A percentile compares a stretch with the other conserved stretches of the same genome.
Conservation (phyloP, 2,888 invertebrate genomes). For the Mantis religiosa region DNA sequence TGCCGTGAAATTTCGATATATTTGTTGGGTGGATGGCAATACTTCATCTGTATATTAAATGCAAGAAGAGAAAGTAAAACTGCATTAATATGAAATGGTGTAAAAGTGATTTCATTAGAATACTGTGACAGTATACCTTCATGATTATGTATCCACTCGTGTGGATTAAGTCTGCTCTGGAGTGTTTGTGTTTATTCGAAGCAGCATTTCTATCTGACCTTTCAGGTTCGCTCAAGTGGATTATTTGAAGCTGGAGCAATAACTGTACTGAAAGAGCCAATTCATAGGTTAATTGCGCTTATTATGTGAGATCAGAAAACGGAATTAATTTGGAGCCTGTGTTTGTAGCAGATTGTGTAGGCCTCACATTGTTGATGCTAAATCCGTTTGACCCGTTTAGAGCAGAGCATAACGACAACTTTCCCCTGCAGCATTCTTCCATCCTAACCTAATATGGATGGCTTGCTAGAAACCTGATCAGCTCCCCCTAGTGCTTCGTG, state of each 20-base stretch:
- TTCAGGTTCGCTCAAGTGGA: background rate
- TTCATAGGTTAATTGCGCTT: background rate
- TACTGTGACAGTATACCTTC: no score
- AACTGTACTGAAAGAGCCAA: background rate
- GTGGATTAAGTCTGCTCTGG: no score
- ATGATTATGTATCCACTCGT: no score
- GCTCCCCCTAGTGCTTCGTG: background rate
- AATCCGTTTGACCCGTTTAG: background rate
- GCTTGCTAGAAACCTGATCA: background rate
- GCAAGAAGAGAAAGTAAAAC: no score
- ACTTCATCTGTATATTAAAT: no score
- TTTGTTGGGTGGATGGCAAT: no score
- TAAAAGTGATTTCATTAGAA: no score
- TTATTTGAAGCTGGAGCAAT: background rate
- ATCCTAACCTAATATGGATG: background rate
- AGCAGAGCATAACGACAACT: background rate
- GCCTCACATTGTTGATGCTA: background rate
- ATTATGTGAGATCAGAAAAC: background rate
- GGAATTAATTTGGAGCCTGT: background rate
- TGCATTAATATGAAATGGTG: no score
- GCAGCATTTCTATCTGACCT: background rate
- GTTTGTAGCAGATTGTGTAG: background rate
- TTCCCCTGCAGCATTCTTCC: background rate
- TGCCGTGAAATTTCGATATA: no score
- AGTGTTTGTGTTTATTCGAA: background rate